Evolutionary conservation across 2,888 invertebrate genomes (phyloP).

Genomic region (Heliconius ethilla): DNA sequence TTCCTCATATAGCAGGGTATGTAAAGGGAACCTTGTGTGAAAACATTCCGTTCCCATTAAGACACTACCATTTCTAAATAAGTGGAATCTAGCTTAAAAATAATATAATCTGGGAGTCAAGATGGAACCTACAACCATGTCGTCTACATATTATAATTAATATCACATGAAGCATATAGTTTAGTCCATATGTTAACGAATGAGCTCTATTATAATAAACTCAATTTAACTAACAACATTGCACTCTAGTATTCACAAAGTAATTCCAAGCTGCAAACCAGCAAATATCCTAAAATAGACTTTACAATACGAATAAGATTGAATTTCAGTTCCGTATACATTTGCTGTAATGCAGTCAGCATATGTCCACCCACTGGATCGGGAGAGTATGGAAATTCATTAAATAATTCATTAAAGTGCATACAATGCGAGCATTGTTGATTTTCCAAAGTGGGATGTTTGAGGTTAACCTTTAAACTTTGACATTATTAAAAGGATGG

Average conservation of each 20-base stretch:
- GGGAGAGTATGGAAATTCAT: constrained; percentile 23
- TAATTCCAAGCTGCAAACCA: constrained; percentile 34
- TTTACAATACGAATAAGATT: background rate
- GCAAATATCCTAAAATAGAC: constrained; percentile 23
- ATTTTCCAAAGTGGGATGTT: constrained; percentile 11
- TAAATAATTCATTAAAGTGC: constrained; percentile 8
- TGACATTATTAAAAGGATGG: background rate
- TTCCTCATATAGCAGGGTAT: too few relatives aligned
- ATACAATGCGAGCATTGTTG: background rate
- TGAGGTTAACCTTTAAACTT: constrained; percentile 6
- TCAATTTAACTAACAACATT: constrained; percentile 42
- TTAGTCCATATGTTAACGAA: constrained; percentile 30
- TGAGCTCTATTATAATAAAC: constrained; percentile 40
- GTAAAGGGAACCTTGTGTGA: too few relatives aligned
- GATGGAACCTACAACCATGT: too few relatives aligned
- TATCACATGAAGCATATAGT: constrained; percentile 7
- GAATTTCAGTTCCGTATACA: constrained; percentile 15
- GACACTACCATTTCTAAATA: too few relatives aligned
- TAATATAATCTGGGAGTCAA: too few relatives aligned
- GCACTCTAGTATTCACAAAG: constrained; percentile 39
- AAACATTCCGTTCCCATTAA: too few relatives aligned
- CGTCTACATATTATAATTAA: background rate
- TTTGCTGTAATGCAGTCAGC: constrained; percentile 31
- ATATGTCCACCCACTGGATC: constrained; percentile 26
- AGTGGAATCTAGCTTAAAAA: too few relatives aligned